Evolutionary conservation across 2,797 vertebrate genomes (phyloP), one percentile per base, ranked within the genome.

Genomic region (Scleropages formosus): DNA sequence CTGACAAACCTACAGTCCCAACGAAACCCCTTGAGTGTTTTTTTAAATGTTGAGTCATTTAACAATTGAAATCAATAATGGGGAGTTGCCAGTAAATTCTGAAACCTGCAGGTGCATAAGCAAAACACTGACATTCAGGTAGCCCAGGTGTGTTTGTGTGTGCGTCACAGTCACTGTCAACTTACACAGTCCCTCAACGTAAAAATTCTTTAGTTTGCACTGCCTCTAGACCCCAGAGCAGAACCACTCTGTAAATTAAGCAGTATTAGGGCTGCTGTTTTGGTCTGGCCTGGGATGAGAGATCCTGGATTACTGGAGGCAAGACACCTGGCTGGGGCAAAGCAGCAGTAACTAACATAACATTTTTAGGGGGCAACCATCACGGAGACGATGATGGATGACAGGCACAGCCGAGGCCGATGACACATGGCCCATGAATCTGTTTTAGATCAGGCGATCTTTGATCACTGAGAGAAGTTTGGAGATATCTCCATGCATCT

Each of bases 271-370:
- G 53, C 51, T 60, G 74, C 44, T 65, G 18, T 81, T 77, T 78
- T 83, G 82, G 85, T 70, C 62, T 68, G 79, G 85, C 75, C 62
- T 66, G 78, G 81, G 78, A 65, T 59, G 80, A 89, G 89, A 89
- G 91, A 74, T 66, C 69, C 79, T 67, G 39, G 39, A 89, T 91
- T 93, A 93, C 92, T 91, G 87, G 88, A 93, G 91, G 92, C 90
- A 84, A 92, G 90, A 93, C 92, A 93, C 91, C 92, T 93, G 93
- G 91, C 85, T 83, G 80, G 88, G 87, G 84, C 79, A 51, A 65
- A 90, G 88, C 80, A 77, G 87, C 80, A 79, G 85, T 91, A 90
- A 92, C 92, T 92, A 90, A 93, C 92, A 91, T 90, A 87, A 86
- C 85, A 88, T 89, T 89, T 92, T 93, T 90, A 86, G 85, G 89